phyloP scores from a whole-genome alignment of 2,113 vertebrate genomes.

The Mobula hypostoma region DNA sequence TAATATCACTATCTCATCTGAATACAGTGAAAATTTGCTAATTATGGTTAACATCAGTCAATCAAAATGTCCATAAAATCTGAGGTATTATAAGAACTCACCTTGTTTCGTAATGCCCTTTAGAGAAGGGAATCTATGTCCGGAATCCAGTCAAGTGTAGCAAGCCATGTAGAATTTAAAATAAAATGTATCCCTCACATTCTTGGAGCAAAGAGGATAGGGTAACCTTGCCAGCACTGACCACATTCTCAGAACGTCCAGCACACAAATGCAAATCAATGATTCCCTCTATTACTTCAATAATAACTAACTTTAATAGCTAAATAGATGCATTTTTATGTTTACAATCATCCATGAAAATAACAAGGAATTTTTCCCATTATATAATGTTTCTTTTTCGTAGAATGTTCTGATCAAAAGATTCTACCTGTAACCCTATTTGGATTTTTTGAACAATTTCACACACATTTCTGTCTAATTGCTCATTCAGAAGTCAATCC shows the following conservation, averaged over 20 bases:
- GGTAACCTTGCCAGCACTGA: background rate
- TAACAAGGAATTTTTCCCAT: background rate
- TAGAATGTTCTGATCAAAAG: background rate
- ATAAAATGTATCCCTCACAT: background rate
- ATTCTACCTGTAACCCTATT: background rate
- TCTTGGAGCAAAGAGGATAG: background rate
- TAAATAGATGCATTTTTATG: background rate
- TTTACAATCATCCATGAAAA: background rate
- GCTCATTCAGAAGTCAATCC: background rate
- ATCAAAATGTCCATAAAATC: background rate
- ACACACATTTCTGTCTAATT: background rate
- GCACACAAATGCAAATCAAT: background rate
- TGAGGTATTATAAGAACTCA: background rate
- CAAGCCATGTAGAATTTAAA: background rate
- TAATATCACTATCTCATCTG: no score
- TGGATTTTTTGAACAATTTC: slow-evolving; percentile 3
- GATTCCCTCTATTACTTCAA: background rate
- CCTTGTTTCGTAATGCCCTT: background rate
- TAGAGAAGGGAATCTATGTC: background rate
- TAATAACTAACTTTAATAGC: background rate
- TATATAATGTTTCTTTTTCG: background rate
- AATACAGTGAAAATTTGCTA: background rate
- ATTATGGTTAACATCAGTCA: background rate
- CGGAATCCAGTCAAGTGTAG: background rate
- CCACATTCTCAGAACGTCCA: background rate